Evolutionary conservation across 2,888 invertebrate species (phyloP).

Genomic region (Drosophila mulleri): DNA sequence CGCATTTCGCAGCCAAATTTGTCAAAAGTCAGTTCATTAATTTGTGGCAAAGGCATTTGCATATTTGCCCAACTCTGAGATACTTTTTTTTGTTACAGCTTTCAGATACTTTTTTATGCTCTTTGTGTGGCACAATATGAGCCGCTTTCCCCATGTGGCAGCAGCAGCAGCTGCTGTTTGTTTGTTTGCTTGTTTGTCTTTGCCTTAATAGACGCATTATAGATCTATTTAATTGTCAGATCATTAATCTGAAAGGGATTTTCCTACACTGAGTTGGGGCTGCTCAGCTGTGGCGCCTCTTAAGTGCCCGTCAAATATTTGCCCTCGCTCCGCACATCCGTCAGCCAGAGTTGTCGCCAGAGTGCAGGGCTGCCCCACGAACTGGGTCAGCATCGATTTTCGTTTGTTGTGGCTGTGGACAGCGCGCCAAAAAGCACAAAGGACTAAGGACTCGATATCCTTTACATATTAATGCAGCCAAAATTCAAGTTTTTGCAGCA

Average conservation of each 20-base stretch:
- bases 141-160: conserved; percentile 44
- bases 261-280: not conserved
- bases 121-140: not conserved
- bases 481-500: conserved; percentile 34
- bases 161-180: conserved; percentile 6
- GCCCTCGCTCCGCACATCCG: conserved; percentile 61
- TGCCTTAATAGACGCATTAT: conserved; percentile 38
- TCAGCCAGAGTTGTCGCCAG: conserved; percentile 33
- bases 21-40: conserved; percentile 32
- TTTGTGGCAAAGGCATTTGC: conserved; percentile 20
- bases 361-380: conserved; percentile 28
- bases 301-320: conserved; percentile 78
- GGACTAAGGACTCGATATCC: conserved; percentile 32
- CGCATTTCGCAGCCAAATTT: conserved; percentile 21
- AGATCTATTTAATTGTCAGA: conserved; percentile 64
- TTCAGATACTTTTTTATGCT: conserved; percentile 3
- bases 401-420: conserved; percentile 59
- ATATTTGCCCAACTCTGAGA: conserved; percentile 15
- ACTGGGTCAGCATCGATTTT: conserved; percentile 81
- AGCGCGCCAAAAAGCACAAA: conserved; percentile 29
- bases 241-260: conserved; percentile 62
- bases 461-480: conserved; percentile 61
- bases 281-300: conserved; percentile 30
- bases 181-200: conserved; percentile 3
- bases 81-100: conserved; percentile 3